Conservation (phyloP, 1,140 invertebrate species). For the Drosophila equinoxialis region DNA sequence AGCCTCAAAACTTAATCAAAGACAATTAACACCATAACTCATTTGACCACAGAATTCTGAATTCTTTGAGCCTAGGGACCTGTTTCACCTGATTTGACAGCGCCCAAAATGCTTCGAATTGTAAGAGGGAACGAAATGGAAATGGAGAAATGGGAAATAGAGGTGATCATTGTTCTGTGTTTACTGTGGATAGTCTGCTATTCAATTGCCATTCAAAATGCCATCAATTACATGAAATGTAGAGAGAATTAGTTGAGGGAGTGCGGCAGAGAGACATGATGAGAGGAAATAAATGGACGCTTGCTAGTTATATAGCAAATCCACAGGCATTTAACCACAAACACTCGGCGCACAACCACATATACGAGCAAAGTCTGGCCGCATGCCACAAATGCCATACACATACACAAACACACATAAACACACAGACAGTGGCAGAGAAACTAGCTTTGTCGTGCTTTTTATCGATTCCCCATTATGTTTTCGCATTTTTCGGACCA, state of each 20-base stretch:
- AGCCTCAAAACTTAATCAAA: not conserved
- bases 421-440: slow-evolving; percentile 14
- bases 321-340: slow-evolving; percentile 55
- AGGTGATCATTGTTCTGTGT: slow-evolving; percentile 19
- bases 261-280: not conserved
- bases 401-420: slow-evolving; percentile 3
- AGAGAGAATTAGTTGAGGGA: not conserved
- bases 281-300: not conserved
- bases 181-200: slow-evolving; percentile 6
- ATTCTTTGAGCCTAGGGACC: not conserved
- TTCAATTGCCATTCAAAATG: slow-evolving; percentile 49
- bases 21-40: slow-evolving; percentile 20
- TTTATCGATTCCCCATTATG: slow-evolving; percentile 68
- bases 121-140: not conserved
- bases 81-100: slow-evolving; percentile 6
- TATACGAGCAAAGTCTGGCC: slow-evolving; percentile 20
- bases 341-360: slow-evolving; percentile 43
- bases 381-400: slow-evolving; percentile 41
- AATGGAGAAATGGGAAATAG: slow-evolving; percentile 19
- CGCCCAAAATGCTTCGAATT: too few relatives aligned
- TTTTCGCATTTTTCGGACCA: slow-evolving; percentile 40
- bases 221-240: slow-evolving; percentile 35
- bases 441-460: slow-evolving; percentile 29
- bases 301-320: slow-evolving; percentile 23
- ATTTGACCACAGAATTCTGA: not conserved